These are phyloP conservation scores for Plodia interpunctella DNA, from an alignment of 1,140 invertebrate genomes.

Conservation along the genomic window DNA sequence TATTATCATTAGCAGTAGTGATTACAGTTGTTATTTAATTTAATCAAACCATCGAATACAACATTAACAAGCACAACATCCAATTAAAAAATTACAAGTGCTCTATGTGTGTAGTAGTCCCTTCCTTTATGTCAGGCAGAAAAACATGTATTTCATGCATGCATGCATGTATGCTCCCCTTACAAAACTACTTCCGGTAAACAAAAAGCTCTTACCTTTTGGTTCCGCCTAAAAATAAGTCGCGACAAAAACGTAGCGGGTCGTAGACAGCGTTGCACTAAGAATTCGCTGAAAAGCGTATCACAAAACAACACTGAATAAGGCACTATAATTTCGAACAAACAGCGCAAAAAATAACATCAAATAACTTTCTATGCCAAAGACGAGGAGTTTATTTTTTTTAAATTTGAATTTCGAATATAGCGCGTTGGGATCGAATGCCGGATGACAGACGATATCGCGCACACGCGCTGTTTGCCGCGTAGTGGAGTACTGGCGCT, in stretches of 20 bases:
- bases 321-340: not conserved
- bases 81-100: too few relatives aligned
- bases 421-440: not conserved
- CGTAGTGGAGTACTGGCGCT: not conserved
- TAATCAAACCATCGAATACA: too few relatives aligned
- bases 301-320: slow-evolving; percentile 4
- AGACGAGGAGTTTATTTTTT: too few relatives aligned
- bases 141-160: not conserved
- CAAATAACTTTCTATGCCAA: not conserved
- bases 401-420: not conserved
- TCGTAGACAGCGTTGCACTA: slow-evolving; percentile 1
- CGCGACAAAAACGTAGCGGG: not conserved
- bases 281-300: not conserved
- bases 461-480: slow-evolving; percentile 4
- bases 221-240: slow-evolving; percentile 2
- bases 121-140: too few relatives aligned
- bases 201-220: slow-evolving; percentile 7
- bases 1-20: too few relatives aligned
- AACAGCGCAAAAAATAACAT: not conserved
- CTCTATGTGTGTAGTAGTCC: too few relatives aligned
- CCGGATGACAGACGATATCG: not conserved
- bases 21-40: too few relatives aligned
- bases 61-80: too few relatives aligned
- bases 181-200: slow-evolving; percentile 1
- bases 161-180: too few relatives aligned